Evolutionary conservation across 2,888 invertebrate species (phyloP).

Genomic region (Sesamia inferens): DNA sequence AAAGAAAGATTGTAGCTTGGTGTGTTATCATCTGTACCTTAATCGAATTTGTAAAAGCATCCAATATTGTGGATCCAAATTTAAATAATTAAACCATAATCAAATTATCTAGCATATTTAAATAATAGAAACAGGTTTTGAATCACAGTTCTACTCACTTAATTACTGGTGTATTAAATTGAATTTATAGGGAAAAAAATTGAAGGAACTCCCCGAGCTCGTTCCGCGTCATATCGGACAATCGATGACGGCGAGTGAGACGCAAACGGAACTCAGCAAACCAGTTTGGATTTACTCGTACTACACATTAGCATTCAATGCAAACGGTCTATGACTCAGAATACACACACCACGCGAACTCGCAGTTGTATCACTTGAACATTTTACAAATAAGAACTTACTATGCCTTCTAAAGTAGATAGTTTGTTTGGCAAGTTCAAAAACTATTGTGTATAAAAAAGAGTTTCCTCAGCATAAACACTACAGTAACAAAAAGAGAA

Average conservation of each 20-base stretch:
- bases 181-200: conserved; percentile 20
- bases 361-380: conserved; percentile 8
- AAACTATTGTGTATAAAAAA: not conserved
- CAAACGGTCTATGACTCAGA: conserved; percentile 55
- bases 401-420: not conserved
- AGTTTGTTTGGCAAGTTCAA: not conserved
- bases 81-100: not conserved
- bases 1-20: too few relatives aligned
- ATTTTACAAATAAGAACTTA: conserved; percentile 2
- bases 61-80: not conserved
- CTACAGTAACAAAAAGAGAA: conserved; percentile 38
- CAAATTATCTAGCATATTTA: not conserved
- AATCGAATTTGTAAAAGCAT: not conserved
- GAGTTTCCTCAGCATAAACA: not conserved
- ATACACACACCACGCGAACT: conserved; percentile 20
- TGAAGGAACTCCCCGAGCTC: conserved; percentile 56
- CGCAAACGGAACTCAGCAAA: conserved; percentile 62
- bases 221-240: conserved; percentile 44
- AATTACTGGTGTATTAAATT: conserved; percentile 19
- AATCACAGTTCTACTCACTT: conserved; percentile 28
- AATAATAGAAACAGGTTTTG: conserved; percentile 10
- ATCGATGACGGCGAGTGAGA: conserved; percentile 57
- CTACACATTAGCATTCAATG: conserved; percentile 61
- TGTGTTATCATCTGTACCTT: too few relatives aligned
- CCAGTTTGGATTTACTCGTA: conserved; percentile 58